Percentiles rank a stretch among this genome's conserved stretches.
Evolutionary conservation across 2,797 vertebrate genomes (phyloP).

Genomic region (Anniella stebbinsi): DNA sequence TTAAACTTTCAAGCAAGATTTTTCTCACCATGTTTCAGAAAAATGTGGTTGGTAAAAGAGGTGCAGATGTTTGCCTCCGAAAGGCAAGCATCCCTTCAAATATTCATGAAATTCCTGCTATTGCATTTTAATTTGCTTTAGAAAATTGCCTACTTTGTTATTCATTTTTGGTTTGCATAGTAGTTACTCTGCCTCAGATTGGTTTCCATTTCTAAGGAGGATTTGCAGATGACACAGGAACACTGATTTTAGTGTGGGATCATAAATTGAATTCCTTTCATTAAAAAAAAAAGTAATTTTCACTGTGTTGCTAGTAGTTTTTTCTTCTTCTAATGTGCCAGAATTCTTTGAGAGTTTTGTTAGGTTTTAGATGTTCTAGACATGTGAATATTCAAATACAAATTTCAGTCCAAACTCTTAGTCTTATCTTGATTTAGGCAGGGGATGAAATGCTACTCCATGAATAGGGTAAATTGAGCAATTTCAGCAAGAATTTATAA

Average conservation of each 20-base stretch:
- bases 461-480: slow-evolving; percentile 55
- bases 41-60: slow-evolving; percentile 53
- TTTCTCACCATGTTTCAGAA: slow-evolving; percentile 47
- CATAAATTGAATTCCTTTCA: slow-evolving; percentile 69
- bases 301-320: slow-evolving; percentile 50
- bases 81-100: slow-evolving; percentile 67
- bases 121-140: slow-evolving; percentile 77
- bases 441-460: slow-evolving; percentile 20
- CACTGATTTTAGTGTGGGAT: slow-evolving; percentile 62
- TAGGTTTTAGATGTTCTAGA: slow-evolving; percentile 40
- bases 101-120: slow-evolving; percentile 69
- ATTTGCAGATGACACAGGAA: slow-evolving; percentile 55
- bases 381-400: slow-evolving; percentile 28
- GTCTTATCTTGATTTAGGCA: not conserved
- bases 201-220: slow-evolving; percentile 55
- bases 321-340: slow-evolving; percentile 43
- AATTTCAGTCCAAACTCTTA: not conserved
- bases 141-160: slow-evolving; percentile 73
- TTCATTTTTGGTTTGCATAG: slow-evolving; percentile 75
- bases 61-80: slow-evolving; percentile 68
- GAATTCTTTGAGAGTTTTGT: slow-evolving; percentile 44
- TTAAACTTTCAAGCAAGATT: slow-evolving; percentile 47
- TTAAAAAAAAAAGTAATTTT: slow-evolving; percentile 59
- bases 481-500: slow-evolving; percentile 62
- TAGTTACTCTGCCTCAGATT: slow-evolving; percentile 61